Evolutionary conservation across 2,797 vertebrate species (phyloP), one percentile per base, ranked within the genome.

Genomic region (Sebastes paucispinis): DNA sequence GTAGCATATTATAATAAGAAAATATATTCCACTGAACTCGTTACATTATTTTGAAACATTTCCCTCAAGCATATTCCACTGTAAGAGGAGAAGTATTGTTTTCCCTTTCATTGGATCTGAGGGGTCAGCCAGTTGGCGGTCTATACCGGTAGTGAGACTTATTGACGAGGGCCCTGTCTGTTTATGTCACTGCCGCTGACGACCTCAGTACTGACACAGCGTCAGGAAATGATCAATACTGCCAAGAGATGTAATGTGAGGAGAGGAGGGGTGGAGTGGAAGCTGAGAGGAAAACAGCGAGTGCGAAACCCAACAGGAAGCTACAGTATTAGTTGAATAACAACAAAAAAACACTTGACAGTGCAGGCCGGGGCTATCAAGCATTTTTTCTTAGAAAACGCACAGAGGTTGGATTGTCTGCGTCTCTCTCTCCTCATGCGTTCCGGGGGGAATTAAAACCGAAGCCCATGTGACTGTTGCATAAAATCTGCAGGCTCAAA

Each of bases 161-260:
- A 96, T 96, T 71, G 94, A 96, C 89, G 73, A 71, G 75, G 79
- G 24, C 78, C 62, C 58, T 27, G 88, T 93, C 75, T 83, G 91
- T 91, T 93, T 93, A 92, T 94, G 92, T 93, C 94, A 93, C 78
- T 20, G 86, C 87, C 85, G 88, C 87, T 92, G 91, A 91, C 82
- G 82, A 92, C 86, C 88, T 89, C 85, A 29, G 91, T 79, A 71
- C 82, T 88, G 92, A 90, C 90, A 85, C 86, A 80, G 84, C 73
- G 81, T 84, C 93, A 95, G 94, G 94, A 96, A 95, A 86, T 78
- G 92, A 93, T 96, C 95, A 71, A 95, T 94, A 89, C 72, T 4
- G 84, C 87, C 89, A 89, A 91, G 84, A 93, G 92, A 85, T 82
- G 86, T 91, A 82, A 93, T 79, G 90, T 64, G 88, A 91, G 87